These are phyloP conservation scores for Poicephalus meyeri DNA, from an alignment of 2,113 vertebrate species.

Conservation along the genomic window DNA sequence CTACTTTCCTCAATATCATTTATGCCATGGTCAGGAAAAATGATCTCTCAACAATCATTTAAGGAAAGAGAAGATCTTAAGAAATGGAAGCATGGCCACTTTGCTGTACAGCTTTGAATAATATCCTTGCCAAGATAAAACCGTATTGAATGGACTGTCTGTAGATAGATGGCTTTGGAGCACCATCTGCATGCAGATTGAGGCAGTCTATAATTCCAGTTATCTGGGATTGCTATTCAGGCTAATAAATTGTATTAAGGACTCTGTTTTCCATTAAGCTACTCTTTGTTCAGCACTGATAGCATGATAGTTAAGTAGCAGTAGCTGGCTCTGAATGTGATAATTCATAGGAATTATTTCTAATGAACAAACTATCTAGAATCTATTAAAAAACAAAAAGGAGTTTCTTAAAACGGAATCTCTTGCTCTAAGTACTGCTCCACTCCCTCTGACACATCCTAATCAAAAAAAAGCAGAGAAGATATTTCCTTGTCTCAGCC, in stretches of 20 bases:
- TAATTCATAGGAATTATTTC: conserved; percentile 39
- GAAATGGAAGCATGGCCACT: background rate
- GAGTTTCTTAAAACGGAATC: background rate
- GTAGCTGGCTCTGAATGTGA: background rate
- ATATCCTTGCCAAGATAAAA: conserved; percentile 17
- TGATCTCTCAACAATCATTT: background rate
- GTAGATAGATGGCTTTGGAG: background rate
- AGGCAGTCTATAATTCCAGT: background rate
- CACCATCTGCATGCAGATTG: conserved; percentile 29
- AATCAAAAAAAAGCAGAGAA: background rate
- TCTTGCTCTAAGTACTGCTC: background rate
- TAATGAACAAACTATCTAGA: conserved; percentile 23
- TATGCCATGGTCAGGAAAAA: background rate
- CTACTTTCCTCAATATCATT: background rate
- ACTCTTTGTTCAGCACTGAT: background rate
- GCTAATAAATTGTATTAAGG: conserved; percentile 10
- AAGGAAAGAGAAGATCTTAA: background rate
- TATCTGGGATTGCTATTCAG: conserved; percentile 10
- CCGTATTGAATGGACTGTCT: background rate
- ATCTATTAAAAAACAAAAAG: background rate
- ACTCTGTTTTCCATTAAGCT: conserved; percentile 44
- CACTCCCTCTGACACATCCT: background rate
- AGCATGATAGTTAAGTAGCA: conserved; percentile 36
- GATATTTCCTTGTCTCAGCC: background rate
- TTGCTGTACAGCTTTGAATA: conserved; percentile 11